phyloP scores from a whole-genome alignment of 2,888 invertebrate species.

The Taphrorychus bicolor region DNA sequence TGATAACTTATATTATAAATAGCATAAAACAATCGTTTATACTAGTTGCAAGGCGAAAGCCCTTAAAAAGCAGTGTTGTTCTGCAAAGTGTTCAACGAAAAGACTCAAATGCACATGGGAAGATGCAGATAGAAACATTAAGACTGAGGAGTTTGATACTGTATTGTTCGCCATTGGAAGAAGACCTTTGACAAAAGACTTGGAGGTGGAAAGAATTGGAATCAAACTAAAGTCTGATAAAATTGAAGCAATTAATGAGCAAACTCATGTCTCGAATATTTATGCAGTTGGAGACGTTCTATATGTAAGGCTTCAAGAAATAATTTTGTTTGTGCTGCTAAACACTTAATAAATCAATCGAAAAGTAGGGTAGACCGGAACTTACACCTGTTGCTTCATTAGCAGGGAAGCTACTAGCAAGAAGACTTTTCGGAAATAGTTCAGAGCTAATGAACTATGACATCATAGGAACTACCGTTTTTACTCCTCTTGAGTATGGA shows the following conservation, averaged over 20 bases:
- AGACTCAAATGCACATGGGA: constrained; percentile 74
- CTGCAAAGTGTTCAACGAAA: constrained; percentile 73
- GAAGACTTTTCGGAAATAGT: constrained; percentile 70
- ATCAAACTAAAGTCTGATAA: constrained; percentile 73
- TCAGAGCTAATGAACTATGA: constrained; percentile 78
- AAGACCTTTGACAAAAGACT: constrained; percentile 75
- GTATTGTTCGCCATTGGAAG: constrained; percentile 88
- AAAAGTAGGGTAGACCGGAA: constrained; percentile 82
- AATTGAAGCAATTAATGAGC: constrained; percentile 77
- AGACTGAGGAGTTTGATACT: constrained; percentile 77
- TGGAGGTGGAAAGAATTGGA: constrained; percentile 77
- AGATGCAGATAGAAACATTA: constrained; percentile 57
- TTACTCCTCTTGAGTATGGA: constrained; percentile 97
- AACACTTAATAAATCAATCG: constrained; percentile 47
- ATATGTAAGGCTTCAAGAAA: constrained; percentile 67
- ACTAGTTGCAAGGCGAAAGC: constrained; percentile 67
- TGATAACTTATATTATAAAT: too few species aligned
- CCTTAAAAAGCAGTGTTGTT: constrained; percentile 73
- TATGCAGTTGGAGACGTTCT: constrained; percentile 96
- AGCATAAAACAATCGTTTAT: too few species aligned
- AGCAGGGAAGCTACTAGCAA: constrained; percentile 86
- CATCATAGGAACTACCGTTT: constrained; percentile 93
- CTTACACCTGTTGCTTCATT: constrained; percentile 96
- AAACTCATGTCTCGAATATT: constrained; percentile 85
- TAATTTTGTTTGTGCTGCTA: background rate